Evolutionary conservation across 2,888 invertebrate species (phyloP).

Genomic region (Drosophila demipolita): DNA sequence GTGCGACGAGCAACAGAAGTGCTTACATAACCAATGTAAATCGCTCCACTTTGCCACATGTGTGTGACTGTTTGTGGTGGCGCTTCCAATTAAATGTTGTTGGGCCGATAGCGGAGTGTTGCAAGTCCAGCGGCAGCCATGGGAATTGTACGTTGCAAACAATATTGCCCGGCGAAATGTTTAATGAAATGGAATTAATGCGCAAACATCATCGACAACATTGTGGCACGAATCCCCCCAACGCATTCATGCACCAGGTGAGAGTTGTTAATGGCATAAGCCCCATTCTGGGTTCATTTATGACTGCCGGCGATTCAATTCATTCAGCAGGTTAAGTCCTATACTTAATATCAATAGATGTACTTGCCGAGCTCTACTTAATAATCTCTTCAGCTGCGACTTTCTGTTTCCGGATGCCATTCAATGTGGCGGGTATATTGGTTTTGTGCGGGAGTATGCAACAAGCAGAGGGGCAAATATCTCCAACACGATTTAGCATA

Average conservation of each 20-base stretch:
- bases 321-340: slow-evolving; percentile 1
- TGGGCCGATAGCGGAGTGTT: slow-evolving; percentile 14
- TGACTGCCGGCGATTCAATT: slow-evolving; percentile 15
- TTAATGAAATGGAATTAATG: slow-evolving; percentile 75
- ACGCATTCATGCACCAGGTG: slow-evolving; percentile 37
- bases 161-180: slow-evolving; percentile 57
- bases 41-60: slow-evolving; percentile 9
- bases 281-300: slow-evolving; percentile 32
- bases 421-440: not conserved
- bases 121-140: slow-evolving; percentile 12
- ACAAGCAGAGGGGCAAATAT: not conserved
- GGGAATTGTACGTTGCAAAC: slow-evolving; percentile 57
- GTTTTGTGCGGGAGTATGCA: not conserved
- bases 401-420: not conserved
- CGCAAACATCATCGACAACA: slow-evolving; percentile 59
- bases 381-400: not conserved
- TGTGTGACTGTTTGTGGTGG: slow-evolving; percentile 9
- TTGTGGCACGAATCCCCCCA: slow-evolving; percentile 7
- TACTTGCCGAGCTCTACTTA: not conserved
- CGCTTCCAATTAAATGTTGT: slow-evolving; percentile 38
- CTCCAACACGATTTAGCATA: not conserved
- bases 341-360: not conserved
- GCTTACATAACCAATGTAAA: slow-evolving; percentile 22
- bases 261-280: slow-evolving; percentile 68
- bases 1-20: slow-evolving; percentile 42